phyloP scores from a whole-genome alignment of 2,888 invertebrate species.

The Chrysolina americana region DNA sequence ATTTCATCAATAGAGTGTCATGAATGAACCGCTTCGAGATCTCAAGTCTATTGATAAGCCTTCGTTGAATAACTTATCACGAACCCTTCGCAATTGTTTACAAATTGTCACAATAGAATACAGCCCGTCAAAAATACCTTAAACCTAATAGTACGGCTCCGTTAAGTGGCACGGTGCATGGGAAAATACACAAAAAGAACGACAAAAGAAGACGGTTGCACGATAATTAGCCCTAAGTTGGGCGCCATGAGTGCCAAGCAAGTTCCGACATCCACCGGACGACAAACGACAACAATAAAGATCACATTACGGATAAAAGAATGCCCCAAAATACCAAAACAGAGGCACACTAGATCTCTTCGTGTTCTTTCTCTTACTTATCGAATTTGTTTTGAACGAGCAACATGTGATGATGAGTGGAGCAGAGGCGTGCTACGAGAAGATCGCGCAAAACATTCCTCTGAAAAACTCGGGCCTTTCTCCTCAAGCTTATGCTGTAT shows the following conservation, averaged over 20 bases:
- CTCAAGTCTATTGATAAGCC: background rate
- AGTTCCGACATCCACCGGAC: conserved; percentile 36
- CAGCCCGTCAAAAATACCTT: background rate
- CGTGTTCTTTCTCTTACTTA: conserved; percentile 20
- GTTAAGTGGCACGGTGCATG: conserved; percentile 35
- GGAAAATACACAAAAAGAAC: conserved; percentile 48
- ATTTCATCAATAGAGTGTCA: too few relatives aligned
- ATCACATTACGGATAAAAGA: conserved; percentile 49
- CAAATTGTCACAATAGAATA: conserved; percentile 15
- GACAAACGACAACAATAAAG: conserved; percentile 47
- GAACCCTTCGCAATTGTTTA: background rate
- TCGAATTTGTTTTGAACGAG: background rate
- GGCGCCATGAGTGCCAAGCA: conserved; percentile 42
- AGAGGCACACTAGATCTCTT: conserved; percentile 11
- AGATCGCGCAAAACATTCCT: too few relatives aligned
- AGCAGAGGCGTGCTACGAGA: conserved; percentile 14
- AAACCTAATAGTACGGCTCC: conserved; percentile 5
- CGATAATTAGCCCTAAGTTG: conserved; percentile 44
- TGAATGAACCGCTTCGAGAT: too few relatives aligned
- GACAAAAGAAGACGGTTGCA: conserved; percentile 46
- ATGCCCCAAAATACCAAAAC: conserved; percentile 25
- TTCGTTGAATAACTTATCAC: background rate
- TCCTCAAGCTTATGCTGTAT: too few relatives aligned
- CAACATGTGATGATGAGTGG: conserved; percentile 26
- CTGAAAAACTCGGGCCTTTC: too few relatives aligned